Base-by-base conservation (phyloP, 1,140 invertebrate species). In the Eueides isabella region DNA sequence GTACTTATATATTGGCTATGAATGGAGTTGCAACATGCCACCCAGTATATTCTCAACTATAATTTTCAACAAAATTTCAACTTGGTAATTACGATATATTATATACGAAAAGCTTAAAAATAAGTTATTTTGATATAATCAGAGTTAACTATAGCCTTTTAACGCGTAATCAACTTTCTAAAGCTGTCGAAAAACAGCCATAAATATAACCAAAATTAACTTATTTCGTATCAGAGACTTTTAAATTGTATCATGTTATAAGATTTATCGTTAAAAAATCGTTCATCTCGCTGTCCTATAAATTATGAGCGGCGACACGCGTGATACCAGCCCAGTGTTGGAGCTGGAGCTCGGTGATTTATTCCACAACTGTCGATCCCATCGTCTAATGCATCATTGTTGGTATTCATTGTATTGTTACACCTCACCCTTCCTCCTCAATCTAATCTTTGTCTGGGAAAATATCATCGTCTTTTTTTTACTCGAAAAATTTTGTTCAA, bases 351-450 rank as follows among this genome's bases (percentile, higher is more conserved):
- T 61, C 7, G 44, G 80, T 87, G 85, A 87, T 87, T 87, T 87
- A 87, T 87, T 72, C 76, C 77, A 69, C 61, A 72, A 67, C 74
- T 72, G 76, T 71, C 77, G 83, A 86, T 83, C 73, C 78, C 77
- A 81, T 83, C 84, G 61, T 30, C 68, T 73, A 77, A 86, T 86
- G 82, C 79, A 82, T 86, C 85, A 86, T 86, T 82, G 77, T 80
- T 71, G 69, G 76, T 71, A 76, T 65, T 71, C 72, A 72, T 79
- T 78, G 78, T 77, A 82, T 84, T 86, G 82, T 84, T 82, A 79
- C 55, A 48, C 35, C 35, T 67, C 74, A 71, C 67, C 69, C 73
- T 71, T 61, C 63, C 63, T 66, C 61, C 64, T 63, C 28, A 71
- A 67, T 67, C 74, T 75, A 67, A 75, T 75, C 74, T 67, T 6